Percentiles rank a stretch among this genome's conserved stretches.
These are phyloP conservation scores for Hermaeophaga mercurialis DNA, from an alignment of 2,888 invertebrate genomes.

Conservation along the genomic window DNA sequence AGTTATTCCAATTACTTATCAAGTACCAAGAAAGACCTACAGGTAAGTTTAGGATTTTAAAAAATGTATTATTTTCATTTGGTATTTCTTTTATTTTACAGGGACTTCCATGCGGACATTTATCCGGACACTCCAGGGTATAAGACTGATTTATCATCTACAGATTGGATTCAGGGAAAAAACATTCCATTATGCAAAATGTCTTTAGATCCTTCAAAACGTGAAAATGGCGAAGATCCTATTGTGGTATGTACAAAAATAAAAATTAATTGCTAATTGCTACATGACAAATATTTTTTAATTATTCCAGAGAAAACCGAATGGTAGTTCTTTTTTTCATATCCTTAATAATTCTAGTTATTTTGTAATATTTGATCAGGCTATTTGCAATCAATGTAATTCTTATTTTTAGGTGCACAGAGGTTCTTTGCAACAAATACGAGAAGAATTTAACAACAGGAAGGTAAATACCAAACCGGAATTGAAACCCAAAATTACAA, in stretches of 20 bases:
- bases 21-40: slow-evolving; percentile 61
- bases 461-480: slow-evolving; percentile 39
- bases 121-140: slow-evolving; percentile 89
- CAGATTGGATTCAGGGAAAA: slow-evolving; percentile 81
- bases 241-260: slow-evolving; percentile 65
- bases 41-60: slow-evolving; percentile 42
- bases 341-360: too few relatives aligned
- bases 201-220: slow-evolving; percentile 80
- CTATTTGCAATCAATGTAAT: slow-evolving; percentile 1
- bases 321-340: too few relatives aligned
- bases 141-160: slow-evolving; percentile 77
- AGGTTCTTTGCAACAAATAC: slow-evolving; percentile 61
- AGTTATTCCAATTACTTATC: slow-evolving; percentile 92
- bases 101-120: slow-evolving; percentile 92
- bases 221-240: slow-evolving; percentile 66
- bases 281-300: too few relatives aligned
- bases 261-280: too few relatives aligned
- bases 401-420: slow-evolving; percentile 62
- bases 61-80: neutral
- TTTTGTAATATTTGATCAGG: neutral
- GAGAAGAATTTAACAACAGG: slow-evolving; percentile 57
- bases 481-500: slow-evolving; percentile 56
- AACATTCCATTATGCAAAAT: slow-evolving; percentile 80
- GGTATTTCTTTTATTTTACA: slow-evolving; percentile 31
- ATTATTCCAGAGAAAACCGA: too few relatives aligned